Conservation (phyloP, 2,888 invertebrate species). For the Antheraea yamamai region DNA sequence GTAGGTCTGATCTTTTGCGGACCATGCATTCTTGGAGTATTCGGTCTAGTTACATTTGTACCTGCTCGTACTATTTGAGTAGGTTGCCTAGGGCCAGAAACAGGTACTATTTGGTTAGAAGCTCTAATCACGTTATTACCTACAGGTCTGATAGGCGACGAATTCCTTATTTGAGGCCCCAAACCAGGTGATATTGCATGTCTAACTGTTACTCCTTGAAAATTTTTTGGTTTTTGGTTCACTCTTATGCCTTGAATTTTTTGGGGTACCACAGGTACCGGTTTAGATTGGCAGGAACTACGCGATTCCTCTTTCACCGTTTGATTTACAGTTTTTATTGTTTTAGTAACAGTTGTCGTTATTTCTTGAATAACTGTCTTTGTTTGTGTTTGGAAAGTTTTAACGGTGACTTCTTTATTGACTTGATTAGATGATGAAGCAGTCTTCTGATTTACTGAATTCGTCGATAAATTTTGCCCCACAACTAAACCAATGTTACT, state of each 20-base stretch:
- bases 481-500: slow-evolving; percentile 27
- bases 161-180: slow-evolving; percentile 48
- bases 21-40: slow-evolving; percentile 47
- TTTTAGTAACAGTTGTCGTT: slow-evolving; percentile 76
- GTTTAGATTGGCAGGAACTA: slow-evolving; percentile 45
- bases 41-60: slow-evolving; percentile 42
- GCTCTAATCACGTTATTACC: slow-evolving; percentile 28
- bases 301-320: slow-evolving; percentile 63
- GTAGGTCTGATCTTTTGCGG: slow-evolving; percentile 42
- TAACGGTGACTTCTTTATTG: slow-evolving; percentile 69
- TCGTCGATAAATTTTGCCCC: slow-evolving; percentile 36
- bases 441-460: slow-evolving; percentile 46
- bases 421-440: slow-evolving; percentile 54
- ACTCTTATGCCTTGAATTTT: slow-evolving; percentile 49
- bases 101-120: slow-evolving; percentile 51
- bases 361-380: slow-evolving; percentile 75
- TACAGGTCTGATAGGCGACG: slow-evolving; percentile 38
- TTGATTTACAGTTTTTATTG: slow-evolving; percentile 72
- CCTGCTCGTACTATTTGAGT: slow-evolving; percentile 35
- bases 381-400: slow-evolving; percentile 68
- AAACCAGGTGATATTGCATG: slow-evolving; percentile 50
- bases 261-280: slow-evolving; percentile 41
- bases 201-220: slow-evolving; percentile 55
- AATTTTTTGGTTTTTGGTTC: slow-evolving; percentile 43
- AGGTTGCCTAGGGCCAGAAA: slow-evolving; percentile 19